A percentile compares a stretch with the other conserved stretches of the same genome.
phyloP scores from a whole-genome alignment of 2,888 invertebrate genomes.

The Brachynemurus nebulosus region DNA sequence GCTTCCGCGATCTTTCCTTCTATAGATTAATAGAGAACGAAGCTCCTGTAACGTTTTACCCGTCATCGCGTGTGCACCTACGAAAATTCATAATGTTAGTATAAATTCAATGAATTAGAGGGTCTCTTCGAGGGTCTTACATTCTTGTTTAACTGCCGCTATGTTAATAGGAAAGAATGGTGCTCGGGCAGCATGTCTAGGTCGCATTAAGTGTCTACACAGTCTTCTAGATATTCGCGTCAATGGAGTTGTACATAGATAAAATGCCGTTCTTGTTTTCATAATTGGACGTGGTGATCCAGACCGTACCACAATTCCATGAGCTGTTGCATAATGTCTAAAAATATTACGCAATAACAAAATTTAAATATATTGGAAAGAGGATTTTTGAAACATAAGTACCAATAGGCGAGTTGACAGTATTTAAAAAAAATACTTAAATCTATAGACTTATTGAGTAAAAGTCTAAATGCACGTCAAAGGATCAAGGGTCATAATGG shows the following conservation, averaged over 20 bases:
- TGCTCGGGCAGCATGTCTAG: slow-evolving; percentile 77
- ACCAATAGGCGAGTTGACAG: no score
- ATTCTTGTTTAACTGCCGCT: slow-evolving; percentile 75
- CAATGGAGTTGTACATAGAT: slow-evolving; percentile 80
- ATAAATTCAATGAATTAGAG: neutral
- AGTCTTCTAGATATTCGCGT: slow-evolving; percentile 80
- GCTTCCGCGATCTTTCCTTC: slow-evolving; percentile 45
- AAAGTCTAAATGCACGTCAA: neutral
- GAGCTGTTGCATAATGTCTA: slow-evolving; percentile 83
- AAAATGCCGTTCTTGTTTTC: slow-evolving; percentile 95
- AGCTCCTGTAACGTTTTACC: slow-evolving; percentile 40
- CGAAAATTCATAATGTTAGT: neutral
- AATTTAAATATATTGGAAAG: neutral
- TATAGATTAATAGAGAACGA: slow-evolving; percentile 38
- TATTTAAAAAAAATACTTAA: neutral
- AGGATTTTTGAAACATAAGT: neutral
- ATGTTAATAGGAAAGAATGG: slow-evolving; percentile 69
- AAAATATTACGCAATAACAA: neutral
- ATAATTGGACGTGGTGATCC: slow-evolving; percentile 83
- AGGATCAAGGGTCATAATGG: no score
- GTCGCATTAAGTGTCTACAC: slow-evolving; percentile 67
- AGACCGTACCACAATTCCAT: slow-evolving; percentile 60
- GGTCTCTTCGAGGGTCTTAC: slow-evolving; percentile 30
- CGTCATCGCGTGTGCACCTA: slow-evolving; percentile 42
- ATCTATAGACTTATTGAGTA: neutral